Base-by-base conservation (phyloP, 2,113 vertebrate species). In the Mormyrus iriodes region DNA sequence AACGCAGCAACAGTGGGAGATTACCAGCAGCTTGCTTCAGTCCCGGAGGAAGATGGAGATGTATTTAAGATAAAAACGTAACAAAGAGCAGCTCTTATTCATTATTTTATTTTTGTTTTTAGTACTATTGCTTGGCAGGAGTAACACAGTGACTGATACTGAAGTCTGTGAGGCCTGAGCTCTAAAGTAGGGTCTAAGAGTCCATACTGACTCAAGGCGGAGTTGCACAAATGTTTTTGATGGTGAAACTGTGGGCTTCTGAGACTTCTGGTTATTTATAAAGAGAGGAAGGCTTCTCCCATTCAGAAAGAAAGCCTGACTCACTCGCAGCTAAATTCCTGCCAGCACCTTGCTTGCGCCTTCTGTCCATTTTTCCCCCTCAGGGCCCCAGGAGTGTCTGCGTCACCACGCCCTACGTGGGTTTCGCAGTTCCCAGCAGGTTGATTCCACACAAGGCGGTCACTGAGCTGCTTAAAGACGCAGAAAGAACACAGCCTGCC, bases 21-120 rank as follows among this genome's bases (percentile, higher is more conserved):
- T 86, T 86, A 89, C 65, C 42, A 89, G 87, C 84, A 90, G 85
- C 88, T 91, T 84, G 73, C 51, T 90, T 69, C 44, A 88, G 76
- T 85, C 89, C 88, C 39, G 85, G 85, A 86, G 52, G 52, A 91
- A 61, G 85, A 88, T 87, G 85, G 48, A 86, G 21, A 52, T 65
- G 42, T 88, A 86, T 86, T 65, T 46, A 86, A 86, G 53, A n/a
- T 52, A 42, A 89, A 73, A 46, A 89, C 21, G 6, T 44, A 89
- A 89, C 39, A 35, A 83, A 73, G 31, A 27, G 69, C 79, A 89
- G 31, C 82, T 89, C 55, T 89, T 65, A 89, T 61, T 69, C 48
- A 19, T 35, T 89, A 58, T 49, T 76, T 82, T 27, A 42, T 58
- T 24, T 65, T 65, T 65, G 24, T 76, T 86, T 73, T 31, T 76